These are phyloP conservation scores for Poicephalus meyeri DNA, from an alignment of 2,113 vertebrate species.

Conservation along the genomic window DNA sequence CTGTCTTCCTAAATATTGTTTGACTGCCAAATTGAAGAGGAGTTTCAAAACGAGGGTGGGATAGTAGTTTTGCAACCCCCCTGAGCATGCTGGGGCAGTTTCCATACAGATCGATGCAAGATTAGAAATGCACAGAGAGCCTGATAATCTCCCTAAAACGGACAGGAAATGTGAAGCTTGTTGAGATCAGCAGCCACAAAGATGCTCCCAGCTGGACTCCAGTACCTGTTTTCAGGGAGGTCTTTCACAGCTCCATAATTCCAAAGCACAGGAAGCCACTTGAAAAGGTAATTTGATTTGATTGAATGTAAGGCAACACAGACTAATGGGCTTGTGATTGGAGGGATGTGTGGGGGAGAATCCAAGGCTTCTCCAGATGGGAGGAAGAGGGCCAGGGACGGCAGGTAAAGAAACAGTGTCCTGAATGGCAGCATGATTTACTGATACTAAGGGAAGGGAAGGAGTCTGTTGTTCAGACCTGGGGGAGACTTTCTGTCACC, in stretches of 20 bases:
- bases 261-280: not conserved
- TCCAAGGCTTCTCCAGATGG: accelerated
- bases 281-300: constrained; percentile 32
- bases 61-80: not conserved
- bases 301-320: not conserved
- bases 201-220: not conserved
- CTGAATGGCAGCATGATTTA: not conserved
- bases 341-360: not conserved
- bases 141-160: not conserved
- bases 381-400: not conserved
- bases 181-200: not conserved
- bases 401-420: not conserved
- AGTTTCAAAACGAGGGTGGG: not conserved
- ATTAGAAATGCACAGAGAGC: not conserved
- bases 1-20: not conserved
- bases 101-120: not conserved
- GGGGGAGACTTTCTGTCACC: not conserved
- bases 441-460: not conserved
- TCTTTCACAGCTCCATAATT: not conserved
- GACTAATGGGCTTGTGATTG: not conserved
- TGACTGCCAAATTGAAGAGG: not conserved
- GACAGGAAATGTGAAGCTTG: not conserved
- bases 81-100: not conserved
- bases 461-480: not conserved
- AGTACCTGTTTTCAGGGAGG: not conserved